Percentiles rank a stretch among this genome's conserved stretches.
phyloP scores from a whole-genome alignment of 2,113 vertebrate species.

The Lepus americanus region DNA sequence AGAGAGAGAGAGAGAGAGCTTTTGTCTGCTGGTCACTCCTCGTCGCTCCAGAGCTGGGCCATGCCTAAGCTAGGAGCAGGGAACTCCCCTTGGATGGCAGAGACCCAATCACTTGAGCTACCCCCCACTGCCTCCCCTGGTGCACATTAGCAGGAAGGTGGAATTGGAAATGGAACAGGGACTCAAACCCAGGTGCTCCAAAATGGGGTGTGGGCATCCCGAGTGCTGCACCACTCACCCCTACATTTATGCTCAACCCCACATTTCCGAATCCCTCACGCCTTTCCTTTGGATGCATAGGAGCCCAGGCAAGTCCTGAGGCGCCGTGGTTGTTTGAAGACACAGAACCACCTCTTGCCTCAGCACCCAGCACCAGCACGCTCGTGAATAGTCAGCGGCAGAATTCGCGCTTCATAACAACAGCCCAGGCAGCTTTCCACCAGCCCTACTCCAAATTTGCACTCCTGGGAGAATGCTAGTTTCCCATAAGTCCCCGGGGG shows the following conservation, averaged over 20 bases:
- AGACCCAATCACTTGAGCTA: too few relatives aligned
- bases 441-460: not conserved
- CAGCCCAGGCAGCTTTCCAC: not conserved
- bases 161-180: too few relatives aligned
- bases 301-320: not conserved
- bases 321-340: not conserved
- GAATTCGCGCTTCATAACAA: not conserved
- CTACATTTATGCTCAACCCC: not conserved
- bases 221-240: too few relatives aligned
- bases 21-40: too few relatives aligned
- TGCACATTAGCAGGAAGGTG: too few relatives aligned
- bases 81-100: too few relatives aligned
- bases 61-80: too few relatives aligned
- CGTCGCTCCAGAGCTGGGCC: too few relatives aligned
- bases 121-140: too few relatives aligned
- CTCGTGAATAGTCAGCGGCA: not conserved
- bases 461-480: not conserved
- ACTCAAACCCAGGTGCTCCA: too few relatives aligned
- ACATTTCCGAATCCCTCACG: not conserved
- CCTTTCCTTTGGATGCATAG: not conserved
- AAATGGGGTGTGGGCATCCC: too few relatives aligned
- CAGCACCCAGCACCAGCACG: accelerated
- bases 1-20: too few relatives aligned
- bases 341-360: not conserved
- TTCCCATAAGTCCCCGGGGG: not conserved